phyloP scores from a whole-genome alignment of 2,888 invertebrate species.

The Dynastes grantii region DNA sequence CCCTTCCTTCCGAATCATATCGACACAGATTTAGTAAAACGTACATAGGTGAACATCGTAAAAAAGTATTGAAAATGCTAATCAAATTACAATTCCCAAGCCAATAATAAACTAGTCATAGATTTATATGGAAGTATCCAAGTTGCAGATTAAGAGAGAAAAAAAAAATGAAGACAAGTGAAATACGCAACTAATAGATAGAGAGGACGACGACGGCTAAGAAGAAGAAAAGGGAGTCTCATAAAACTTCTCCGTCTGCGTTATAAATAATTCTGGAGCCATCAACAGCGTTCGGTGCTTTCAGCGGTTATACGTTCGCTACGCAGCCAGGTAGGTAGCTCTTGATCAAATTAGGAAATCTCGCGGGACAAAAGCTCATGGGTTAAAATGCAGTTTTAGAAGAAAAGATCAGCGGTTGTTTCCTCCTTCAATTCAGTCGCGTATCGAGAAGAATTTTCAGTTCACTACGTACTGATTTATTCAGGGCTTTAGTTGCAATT shows the following conservation, averaged over 20 bases:
- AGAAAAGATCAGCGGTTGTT: slow-evolving; percentile 24
- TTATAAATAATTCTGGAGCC: slow-evolving; percentile 67
- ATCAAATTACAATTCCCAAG: no score
- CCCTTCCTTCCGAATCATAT: no score
- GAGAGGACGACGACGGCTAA: no score
- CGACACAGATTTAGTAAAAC: no score
- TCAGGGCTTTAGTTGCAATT: no score
- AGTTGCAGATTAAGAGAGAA: neutral
- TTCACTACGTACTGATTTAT: no score
- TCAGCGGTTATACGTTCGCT: slow-evolving; percentile 57
- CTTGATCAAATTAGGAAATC: slow-evolving; percentile 66
- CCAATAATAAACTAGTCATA: no score
- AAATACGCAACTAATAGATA: neutral
- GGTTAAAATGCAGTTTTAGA: slow-evolving; percentile 48
- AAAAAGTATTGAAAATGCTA: no score
- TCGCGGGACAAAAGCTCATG: neutral
- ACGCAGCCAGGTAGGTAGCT: slow-evolving; percentile 59
- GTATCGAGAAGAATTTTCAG: no score
- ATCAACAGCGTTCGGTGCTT: slow-evolving; percentile 65
- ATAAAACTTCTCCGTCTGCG: slow-evolving; percentile 58
- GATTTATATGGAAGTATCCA: neutral
- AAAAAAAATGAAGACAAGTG: neutral
- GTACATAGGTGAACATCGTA: no score
- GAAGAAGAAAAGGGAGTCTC: slow-evolving; percentile 54
- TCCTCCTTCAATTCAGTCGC: neutral